These are phyloP conservation scores for Gymnocypris eckloni DNA, from an alignment of 2,797 vertebrate genomes.

Conservation along the genomic window DNA sequence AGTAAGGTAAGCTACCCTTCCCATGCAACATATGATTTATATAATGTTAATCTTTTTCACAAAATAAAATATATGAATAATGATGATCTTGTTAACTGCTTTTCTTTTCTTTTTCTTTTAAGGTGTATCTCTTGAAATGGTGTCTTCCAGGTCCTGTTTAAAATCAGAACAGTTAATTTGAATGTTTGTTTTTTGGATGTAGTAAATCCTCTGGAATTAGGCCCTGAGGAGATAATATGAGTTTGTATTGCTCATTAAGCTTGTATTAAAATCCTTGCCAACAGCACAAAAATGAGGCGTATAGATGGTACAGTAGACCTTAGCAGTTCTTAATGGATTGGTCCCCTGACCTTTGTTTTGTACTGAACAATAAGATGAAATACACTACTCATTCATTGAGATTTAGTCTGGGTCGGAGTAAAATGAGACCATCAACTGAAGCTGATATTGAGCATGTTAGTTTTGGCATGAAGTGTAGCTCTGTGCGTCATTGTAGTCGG, in stretches of 20 bases:
- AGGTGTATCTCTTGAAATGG: conserved; percentile 74
- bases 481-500: conserved; percentile 73
- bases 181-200: conserved; percentile 78
- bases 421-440: conserved; percentile 40
- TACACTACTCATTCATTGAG: neutral
- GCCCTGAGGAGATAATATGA: conserved; percentile 65
- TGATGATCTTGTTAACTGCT: neutral
- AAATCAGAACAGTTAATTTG: conserved; percentile 81
- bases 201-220: conserved; percentile 71
- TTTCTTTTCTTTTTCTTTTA: conserved; percentile 19
- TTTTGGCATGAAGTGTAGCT: conserved; percentile 79
- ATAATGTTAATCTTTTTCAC: too few species aligned
- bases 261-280: conserved; percentile 68
- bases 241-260: neutral
- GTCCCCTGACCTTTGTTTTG: conserved; percentile 12
- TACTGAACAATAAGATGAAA: conserved; percentile 1
- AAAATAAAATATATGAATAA: too few species aligned
- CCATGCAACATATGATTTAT: neutral
- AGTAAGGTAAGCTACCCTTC: conserved; percentile 14
- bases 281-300: conserved; percentile 66
- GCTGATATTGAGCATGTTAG: conserved; percentile 72
- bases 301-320: conserved; percentile 70
- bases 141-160: conserved; percentile 72
- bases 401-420: conserved; percentile 9
- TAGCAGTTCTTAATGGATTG: conserved; percentile 68